Percentiles rank a stretch among this genome's conserved stretches.
Conservation (phyloP, 1,140 invertebrate species). For the Macrosteles quadrilineatus region DNA sequence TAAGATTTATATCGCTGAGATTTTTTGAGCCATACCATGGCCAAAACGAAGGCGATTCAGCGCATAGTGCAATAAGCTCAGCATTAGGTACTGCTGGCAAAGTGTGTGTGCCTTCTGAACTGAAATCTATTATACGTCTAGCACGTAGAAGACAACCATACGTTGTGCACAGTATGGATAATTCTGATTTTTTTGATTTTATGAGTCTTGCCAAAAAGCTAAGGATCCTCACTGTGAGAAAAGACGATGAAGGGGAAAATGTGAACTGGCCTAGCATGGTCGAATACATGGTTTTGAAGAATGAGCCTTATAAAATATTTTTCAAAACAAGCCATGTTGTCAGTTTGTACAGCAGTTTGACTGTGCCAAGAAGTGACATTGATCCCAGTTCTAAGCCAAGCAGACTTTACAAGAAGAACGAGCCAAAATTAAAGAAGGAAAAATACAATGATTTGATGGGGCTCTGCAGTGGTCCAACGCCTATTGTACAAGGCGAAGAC, state of each 20-base stretch:
- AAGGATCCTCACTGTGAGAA: slow-evolving; percentile 4
- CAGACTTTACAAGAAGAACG: slow-evolving; percentile 8
- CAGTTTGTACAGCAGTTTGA: slow-evolving; percentile 9
- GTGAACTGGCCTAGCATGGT: slow-evolving; percentile 21
- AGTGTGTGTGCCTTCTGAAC: slow-evolving; percentile 18
- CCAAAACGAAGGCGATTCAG: slow-evolving; percentile 27
- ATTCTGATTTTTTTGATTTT: slow-evolving; percentile 12
- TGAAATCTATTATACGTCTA: slow-evolving; percentile 6
- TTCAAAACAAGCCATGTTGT: slow-evolving; percentile 9
- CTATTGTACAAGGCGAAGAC: neutral
- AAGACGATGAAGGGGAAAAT: slow-evolving; percentile 12
- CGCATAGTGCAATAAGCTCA: slow-evolving; percentile 24
- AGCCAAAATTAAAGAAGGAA: neutral
- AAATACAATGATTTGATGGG: slow-evolving; percentile 27
- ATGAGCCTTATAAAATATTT: slow-evolving; percentile 13
- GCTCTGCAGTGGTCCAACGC: slow-evolving; percentile 16
- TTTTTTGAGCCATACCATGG: slow-evolving; percentile 29
- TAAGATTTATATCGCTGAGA: slow-evolving; percentile 5
- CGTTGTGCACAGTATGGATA: neutral
- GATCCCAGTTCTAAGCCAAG: neutral
- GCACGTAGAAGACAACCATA: slow-evolving; percentile 5
- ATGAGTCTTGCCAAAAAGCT: slow-evolving; percentile 9
- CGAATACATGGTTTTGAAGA: slow-evolving; percentile 20
- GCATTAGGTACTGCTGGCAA: slow-evolving; percentile 12
- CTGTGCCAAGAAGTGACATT: neutral